Conservation (phyloP, 2,113 vertebrate genomes). For the Sardina pilchardus region DNA sequence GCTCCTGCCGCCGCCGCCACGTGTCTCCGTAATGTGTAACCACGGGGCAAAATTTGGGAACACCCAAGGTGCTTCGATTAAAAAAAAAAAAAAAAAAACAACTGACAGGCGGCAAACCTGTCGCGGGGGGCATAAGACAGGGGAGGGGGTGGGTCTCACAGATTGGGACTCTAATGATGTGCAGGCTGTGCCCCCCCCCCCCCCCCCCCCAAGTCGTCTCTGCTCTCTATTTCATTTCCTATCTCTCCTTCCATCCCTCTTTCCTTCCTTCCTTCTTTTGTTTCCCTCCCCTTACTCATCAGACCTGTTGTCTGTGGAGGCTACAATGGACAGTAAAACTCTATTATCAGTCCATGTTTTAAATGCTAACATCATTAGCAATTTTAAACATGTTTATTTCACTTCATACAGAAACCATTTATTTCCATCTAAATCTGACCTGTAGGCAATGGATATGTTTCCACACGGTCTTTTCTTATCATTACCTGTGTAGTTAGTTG, state of each 20-base stretch:
- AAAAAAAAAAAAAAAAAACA: constrained; percentile 49
- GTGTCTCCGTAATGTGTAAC: constrained; percentile 80
- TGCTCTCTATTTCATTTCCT: constrained; percentile 12
- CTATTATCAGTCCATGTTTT: neutral
- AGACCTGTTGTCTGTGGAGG: neutral
- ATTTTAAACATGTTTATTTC: neutral
- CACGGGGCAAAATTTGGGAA: constrained; percentile 76
- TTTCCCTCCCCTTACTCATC: neutral
- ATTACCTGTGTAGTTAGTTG: neutral
- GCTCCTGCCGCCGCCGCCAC: constrained; percentile 38
- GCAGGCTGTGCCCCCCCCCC: constrained; percentile 27
- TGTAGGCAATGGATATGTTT: neutral
- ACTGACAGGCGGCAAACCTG: constrained; percentile 72
- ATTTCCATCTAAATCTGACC: neutral
- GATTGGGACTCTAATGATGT: constrained; percentile 74
- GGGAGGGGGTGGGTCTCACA: constrained; percentile 68
- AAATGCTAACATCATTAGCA: neutral
- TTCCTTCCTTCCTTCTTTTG: neutral
- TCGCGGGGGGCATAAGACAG: constrained; percentile 70
- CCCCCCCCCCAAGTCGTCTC: constrained; percentile 23
- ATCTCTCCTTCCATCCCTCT: constrained; percentile 9
- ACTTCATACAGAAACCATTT: neutral
- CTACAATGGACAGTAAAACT: neutral
- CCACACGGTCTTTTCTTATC: neutral
- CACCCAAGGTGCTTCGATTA: constrained; percentile 76